A percentile compares a stretch with the other conserved stretches of the same genome.
Conservation (phyloP, 2,888 invertebrate species). For the Phortica magna region DNA sequence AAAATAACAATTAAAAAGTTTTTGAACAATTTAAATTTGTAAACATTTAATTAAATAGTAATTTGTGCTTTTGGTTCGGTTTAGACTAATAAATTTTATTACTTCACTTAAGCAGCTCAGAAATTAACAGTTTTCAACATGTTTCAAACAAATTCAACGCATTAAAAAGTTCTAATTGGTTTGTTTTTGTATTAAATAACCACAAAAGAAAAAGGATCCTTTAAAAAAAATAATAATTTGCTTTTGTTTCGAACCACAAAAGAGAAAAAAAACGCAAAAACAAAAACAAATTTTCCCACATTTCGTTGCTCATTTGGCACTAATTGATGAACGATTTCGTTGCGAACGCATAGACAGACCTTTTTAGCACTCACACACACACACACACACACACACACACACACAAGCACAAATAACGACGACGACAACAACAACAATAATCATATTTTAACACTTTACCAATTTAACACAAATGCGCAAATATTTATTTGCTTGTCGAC, state of each 20-base stretch:
- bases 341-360: not conserved
- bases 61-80: not conserved
- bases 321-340: not conserved
- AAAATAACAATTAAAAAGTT: no score
- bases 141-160: slow-evolving; percentile 13
- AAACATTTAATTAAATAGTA: no score
- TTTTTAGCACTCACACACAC: no score
- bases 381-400: no score
- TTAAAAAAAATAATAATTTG: not conserved
- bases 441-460: no score
- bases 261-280: not conserved
- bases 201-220: not conserved
- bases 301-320: not conserved
- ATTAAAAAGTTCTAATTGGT: slow-evolving; percentile 23
- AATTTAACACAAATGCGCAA: no score
- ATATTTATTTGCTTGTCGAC: no score
- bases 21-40: no score
- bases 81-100: no score
- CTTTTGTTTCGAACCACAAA: slow-evolving; percentile 1
- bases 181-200: not conserved
- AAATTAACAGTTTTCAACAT: not conserved
- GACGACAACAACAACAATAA: no score
- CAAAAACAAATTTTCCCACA: not conserved
- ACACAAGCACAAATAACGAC: no score
- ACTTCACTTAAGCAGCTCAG: no score